Percentiles rank a stretch among this genome's conserved stretches.
Conservation (phyloP, 2,113 vertebrate genomes). For the Bufo bufo region DNA sequence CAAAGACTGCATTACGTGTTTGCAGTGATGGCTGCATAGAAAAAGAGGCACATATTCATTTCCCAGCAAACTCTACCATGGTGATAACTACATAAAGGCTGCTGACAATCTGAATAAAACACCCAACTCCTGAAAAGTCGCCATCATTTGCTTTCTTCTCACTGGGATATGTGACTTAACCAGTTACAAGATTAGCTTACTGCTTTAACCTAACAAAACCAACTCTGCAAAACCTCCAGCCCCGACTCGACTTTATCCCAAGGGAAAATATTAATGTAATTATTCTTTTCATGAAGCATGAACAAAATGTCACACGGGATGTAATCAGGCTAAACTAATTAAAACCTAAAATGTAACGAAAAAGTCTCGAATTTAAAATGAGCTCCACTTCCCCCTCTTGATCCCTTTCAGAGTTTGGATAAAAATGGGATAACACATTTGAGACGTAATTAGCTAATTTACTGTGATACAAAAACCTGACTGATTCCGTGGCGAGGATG, state of each 20-base stretch:
- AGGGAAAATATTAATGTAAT: constrained; percentile 63
- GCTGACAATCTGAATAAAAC: not conserved
- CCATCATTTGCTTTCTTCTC: not conserved
- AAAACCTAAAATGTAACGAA: constrained; percentile 37
- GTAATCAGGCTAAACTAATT: constrained; percentile 65
- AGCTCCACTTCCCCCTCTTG: constrained; percentile 56
- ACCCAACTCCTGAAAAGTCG: not conserved
- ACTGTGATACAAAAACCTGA: constrained; percentile 59
- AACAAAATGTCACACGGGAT: constrained; percentile 64
- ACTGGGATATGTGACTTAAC: not conserved
- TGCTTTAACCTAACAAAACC: constrained; percentile 63
- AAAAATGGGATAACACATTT: constrained; percentile 56
- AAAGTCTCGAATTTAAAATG: constrained; percentile 58
- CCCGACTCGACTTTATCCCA: constrained; percentile 63
- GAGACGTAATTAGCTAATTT: constrained; percentile 62
- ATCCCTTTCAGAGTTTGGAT: constrained; percentile 51
- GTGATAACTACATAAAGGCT: not conserved
- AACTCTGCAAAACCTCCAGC: constrained; percentile 59
- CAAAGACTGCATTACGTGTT: not conserved
- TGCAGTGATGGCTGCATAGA: not conserved
- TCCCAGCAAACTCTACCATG: not conserved
- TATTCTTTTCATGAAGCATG: constrained; percentile 65
- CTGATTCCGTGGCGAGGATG: constrained; percentile 63
- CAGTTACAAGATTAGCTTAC: constrained; percentile 63
- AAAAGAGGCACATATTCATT: not conserved